Base-by-base conservation (phyloP, 2,797 vertebrate species). In the Paratrypauchen microcephalus region DNA sequence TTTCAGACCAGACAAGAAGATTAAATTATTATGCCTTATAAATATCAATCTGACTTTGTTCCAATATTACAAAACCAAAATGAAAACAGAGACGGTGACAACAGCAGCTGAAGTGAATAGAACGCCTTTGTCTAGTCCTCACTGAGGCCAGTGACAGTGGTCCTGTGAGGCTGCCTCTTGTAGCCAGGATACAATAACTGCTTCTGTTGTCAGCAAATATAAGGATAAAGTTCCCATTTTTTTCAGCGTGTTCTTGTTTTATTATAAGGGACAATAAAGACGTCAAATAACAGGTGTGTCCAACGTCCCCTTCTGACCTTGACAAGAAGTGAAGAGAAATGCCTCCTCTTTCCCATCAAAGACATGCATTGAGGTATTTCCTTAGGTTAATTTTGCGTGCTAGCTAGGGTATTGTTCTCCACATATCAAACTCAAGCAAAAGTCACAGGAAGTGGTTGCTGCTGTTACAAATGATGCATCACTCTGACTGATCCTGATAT, bases 231-330 rank as follows among this genome's bases (percentile, higher is more conserved):
- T 85, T 85, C 74, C 76, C 54, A 71, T 88, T 83, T 81, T 83
- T 84, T 83, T 2, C 81, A 81, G 60, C 79, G 80, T 78, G 76
- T 78, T 58, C 32, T 19, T 67, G 61, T 77, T 75, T 77, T 73
- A 83, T 83, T 81, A 83, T 74, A 23, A 21, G 71, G 81, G 77
- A 82, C 79, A 83, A 86, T 83, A 86, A 81, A 71, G 78, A 78
- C 85, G 82, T 77, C 85, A 92, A 90, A 90, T 81, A 86, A 87
- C 83, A 84, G 86, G 85, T 81, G 69, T 80, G 79, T 82, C 76
- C 65, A 70, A 76, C 70, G 78, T 86, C 79, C 86, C 75, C 78
- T 83, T 83, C 75, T 79, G 72, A 87, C 88, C 88, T 87, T 84
- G 84, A 89, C 83, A 87, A 88, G 1, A 76, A 80, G 60, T 4